Evolutionary conservation across 2,113 vertebrate genomes (phyloP), one percentile per base, ranked within the genome.

Genomic region (Ibidorhyncha struthersii): DNA sequence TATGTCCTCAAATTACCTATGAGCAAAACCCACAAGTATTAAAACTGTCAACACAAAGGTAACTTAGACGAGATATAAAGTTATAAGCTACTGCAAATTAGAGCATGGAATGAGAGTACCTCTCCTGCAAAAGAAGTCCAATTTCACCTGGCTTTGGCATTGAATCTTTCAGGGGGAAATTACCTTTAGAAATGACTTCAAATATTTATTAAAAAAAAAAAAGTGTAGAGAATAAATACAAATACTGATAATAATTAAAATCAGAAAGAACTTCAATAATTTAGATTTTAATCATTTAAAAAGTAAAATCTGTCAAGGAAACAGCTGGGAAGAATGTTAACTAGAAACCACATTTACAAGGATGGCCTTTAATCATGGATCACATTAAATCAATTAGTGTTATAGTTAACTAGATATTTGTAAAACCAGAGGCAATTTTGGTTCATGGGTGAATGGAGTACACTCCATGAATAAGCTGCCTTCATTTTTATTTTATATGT

Each of bases 41-140:
- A 72, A 50, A 96, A 89, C 34, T 78, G 58, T 56, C 89, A 96
- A 52, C 52, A 89, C 34, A 91, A 49, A 79, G 43, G 52, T 93
- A 95, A 95, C 69, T 89, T 87, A 76, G 52, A 49, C 1, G 23
- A 82, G 18, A 82, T 53, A 90, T 53, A 90, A 93, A 83, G 43
- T 82, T 72, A 90, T 61, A 79, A 93, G 30, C 8, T 94, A 69
- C 55, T 56, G 52, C 32, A 96, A 92, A 95, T 93, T 86, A 82
- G 10, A 92, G 26, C 0, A 0, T 14, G 50, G 83, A 82, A 82
- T 65, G 19, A 93, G 30, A 92, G 25, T 49, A 66, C 20, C 4
- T 92, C 38, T 81, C 53, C 52, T 82, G 20, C 76, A 40, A 91
- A 34, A 89, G 47, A 95, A 89, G 62, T 66, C 62, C 19, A 69